Conservation (phyloP, 2,113 vertebrate species). For the Motacilla tschutschensis region DNA sequence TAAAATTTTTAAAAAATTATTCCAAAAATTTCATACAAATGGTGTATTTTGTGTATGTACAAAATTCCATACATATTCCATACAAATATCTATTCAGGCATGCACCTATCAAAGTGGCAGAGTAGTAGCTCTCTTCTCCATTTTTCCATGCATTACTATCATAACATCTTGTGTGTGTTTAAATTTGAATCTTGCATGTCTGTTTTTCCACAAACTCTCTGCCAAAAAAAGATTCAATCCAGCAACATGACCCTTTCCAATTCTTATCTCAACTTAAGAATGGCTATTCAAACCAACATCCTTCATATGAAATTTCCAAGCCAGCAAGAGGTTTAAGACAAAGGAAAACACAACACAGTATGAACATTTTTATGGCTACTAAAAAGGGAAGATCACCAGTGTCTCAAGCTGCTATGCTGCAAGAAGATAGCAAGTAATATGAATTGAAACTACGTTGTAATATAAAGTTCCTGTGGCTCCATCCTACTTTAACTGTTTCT, state of each 20-base stretch:
- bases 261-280: constrained; percentile 1
- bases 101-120: not conserved
- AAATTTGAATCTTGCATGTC: not conserved
- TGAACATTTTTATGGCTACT: not conserved
- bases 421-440: not conserved
- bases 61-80: too few relatives aligned
- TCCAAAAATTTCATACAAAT: not conserved
- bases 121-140: not conserved
- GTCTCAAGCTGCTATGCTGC: not conserved
- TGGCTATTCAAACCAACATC: not conserved
- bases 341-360: not conserved
- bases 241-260: not conserved
- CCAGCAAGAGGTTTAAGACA: not conserved
- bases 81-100: not conserved
- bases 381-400: not conserved
- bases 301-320: not conserved
- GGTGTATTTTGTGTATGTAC: too few relatives aligned
- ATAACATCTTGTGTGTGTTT: not conserved
- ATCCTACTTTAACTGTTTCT: constrained; percentile 43
- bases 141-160: not conserved
- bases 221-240: not conserved
- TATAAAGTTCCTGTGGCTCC: constrained; percentile 31
- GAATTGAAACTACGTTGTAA: not conserved
- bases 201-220: not conserved
- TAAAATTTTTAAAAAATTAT: not conserved